Conservation (phyloP, 1,140 invertebrate genomes). For the Procambarus clarkii region DNA sequence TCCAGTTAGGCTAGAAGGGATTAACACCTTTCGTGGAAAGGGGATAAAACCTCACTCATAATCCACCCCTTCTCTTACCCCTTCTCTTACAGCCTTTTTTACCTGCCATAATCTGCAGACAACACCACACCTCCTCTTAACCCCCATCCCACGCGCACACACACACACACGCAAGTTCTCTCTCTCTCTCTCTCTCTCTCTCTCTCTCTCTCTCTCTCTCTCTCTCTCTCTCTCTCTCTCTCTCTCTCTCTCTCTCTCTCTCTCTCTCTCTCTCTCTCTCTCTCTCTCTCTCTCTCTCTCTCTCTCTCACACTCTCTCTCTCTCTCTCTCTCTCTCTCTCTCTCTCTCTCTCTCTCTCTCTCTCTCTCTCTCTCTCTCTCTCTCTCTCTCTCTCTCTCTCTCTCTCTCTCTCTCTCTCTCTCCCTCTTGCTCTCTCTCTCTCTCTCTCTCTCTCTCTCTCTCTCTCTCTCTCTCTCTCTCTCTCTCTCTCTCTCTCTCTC, state of each 20-base stretch:
- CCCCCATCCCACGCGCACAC: too few species aligned
- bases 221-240: constrained; percentile 9
- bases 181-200: constrained; percentile 9
- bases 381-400: constrained; percentile 9
- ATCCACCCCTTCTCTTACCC: too few species aligned
- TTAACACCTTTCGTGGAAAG: too few species aligned
- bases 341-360: constrained; percentile 9
- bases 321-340: constrained; percentile 9
- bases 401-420: constrained; percentile 9
- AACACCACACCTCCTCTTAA: too few species aligned
- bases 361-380: constrained; percentile 9
- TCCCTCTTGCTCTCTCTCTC: constrained; percentile 4
- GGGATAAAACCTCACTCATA: too few species aligned
- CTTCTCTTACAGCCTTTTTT: too few species aligned
- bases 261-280: constrained; percentile 9
- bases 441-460: constrained; percentile 9
- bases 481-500: constrained; percentile 9
- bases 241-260: constrained; percentile 9
- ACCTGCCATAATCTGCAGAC: too few species aligned
- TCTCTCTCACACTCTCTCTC: constrained; percentile 1
- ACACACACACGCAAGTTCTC: too few species aligned
- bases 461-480: constrained; percentile 9
- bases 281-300: constrained; percentile 9
- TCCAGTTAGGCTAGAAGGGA: too few species aligned
- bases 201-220: constrained; percentile 9